A percentile compares a stretch with the other conserved stretches of the same genome.
Evolutionary conservation across 2,797 vertebrate species (phyloP).

Genomic region (Rhinichthys osculus): DNA sequence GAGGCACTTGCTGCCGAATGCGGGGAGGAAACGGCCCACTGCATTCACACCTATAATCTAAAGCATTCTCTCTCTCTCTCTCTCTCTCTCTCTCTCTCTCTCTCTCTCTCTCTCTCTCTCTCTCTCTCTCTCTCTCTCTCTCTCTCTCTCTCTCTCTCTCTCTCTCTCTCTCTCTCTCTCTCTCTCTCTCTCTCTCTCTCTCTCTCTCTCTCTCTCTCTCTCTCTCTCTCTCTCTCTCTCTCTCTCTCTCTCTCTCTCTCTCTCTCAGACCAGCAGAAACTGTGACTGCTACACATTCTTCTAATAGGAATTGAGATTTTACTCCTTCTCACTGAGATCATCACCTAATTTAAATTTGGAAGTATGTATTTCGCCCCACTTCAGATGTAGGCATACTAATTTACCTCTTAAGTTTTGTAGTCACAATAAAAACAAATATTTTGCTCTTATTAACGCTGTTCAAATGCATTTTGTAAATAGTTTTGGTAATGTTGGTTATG

Average conservation of each 20-base stretch:
- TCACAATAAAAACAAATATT: not conserved
- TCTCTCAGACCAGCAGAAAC: not conserved
- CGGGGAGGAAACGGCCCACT: not conserved
- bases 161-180: not conserved
- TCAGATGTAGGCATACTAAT: not conserved
- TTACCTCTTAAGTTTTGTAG: not conserved
- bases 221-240: not conserved
- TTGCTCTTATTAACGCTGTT: not conserved
- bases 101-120: not conserved
- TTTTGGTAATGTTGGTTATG: not conserved
- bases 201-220: not conserved
- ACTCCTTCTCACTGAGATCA: not conserved
- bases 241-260: not conserved
- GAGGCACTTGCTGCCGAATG: slow-evolving; percentile 46
- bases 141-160: not conserved
- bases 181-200: not conserved
- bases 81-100: not conserved
- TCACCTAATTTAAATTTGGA: not conserved
- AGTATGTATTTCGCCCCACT: not conserved
- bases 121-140: not conserved
- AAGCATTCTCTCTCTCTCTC: not conserved
- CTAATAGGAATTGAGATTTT: slow-evolving; percentile 33
- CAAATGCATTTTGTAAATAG: not conserved
- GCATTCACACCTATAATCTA: slow-evolving; percentile 38
- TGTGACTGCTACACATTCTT: not conserved